Percentiles rank a stretch among this genome's conserved stretches.
Evolutionary conservation across 2,797 vertebrate genomes (phyloP).

Genomic region (Cuniculus paca): DNA sequence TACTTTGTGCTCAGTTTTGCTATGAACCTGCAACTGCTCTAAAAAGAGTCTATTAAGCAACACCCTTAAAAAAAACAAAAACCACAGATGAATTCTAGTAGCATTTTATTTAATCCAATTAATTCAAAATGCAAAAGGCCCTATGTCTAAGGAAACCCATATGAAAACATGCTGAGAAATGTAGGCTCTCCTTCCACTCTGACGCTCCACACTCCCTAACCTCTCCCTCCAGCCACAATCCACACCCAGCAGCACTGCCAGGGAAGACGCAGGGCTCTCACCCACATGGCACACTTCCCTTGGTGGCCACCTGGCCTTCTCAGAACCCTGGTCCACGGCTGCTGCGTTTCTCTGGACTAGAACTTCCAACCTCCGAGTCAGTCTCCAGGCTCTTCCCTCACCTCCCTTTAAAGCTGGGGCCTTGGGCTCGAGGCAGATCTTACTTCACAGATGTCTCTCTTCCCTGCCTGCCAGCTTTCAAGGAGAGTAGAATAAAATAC

Average conservation of each 20-base stretch:
- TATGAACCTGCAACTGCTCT: background rate
- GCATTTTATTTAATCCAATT: background rate
- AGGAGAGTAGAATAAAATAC: background rate
- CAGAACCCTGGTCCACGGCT: background rate
- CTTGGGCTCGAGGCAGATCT: background rate
- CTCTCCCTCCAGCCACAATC: background rate
- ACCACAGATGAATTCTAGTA: background rate
- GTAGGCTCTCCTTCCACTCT: background rate
- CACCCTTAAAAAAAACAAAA: background rate
- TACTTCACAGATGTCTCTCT: background rate
- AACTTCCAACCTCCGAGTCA: background rate
- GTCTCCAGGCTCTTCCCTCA: background rate
- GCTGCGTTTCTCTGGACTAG: background rate
- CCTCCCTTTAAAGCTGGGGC: background rate
- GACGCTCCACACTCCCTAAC: no score
- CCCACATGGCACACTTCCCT: background rate
- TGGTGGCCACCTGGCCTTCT: background rate
- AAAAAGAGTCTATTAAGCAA: background rate
- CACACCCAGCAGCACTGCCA: background rate
- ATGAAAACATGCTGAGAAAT: background rate
- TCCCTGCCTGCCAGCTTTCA: background rate
- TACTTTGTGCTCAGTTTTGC: background rate
- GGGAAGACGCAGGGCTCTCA: rapidly evolving
- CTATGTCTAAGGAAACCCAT: background rate
- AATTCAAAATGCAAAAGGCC: background rate